Percentiles rank a stretch among this genome's conserved stretches.
phyloP scores from a whole-genome alignment of 2,797 vertebrate genomes.

The Micrastur ruficollis region DNA sequence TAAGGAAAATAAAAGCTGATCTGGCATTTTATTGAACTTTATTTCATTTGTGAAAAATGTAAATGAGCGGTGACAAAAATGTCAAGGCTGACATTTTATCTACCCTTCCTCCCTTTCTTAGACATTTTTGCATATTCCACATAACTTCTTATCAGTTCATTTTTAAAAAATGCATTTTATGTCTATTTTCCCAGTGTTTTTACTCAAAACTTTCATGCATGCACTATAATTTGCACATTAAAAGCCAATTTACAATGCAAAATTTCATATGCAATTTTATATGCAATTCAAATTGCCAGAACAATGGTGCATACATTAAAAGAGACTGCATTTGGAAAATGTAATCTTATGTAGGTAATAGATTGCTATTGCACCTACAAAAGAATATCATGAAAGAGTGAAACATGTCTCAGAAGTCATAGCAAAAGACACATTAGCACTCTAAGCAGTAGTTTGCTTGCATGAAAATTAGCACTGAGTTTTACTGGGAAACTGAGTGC shows the following conservation, averaged over 20 bases:
- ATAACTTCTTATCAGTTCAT: neutral
- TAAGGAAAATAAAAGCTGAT: neutral
- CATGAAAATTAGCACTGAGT: neutral
- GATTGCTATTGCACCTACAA: neutral
- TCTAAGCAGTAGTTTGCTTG: neutral
- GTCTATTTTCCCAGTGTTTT: neutral
- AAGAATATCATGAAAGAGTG: neutral
- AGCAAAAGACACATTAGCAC: neutral
- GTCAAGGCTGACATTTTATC: neutral
- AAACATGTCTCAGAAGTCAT: neutral
- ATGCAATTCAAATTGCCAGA: conserved; percentile 2
- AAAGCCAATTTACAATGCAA: conserved; percentile 40
- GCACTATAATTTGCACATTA: neutral
- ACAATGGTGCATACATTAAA: neutral
- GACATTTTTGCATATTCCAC: neutral
- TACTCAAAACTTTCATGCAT: neutral
- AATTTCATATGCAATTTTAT: neutral
- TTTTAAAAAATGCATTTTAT: neutral
- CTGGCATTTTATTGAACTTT: neutral
- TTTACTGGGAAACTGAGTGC: neutral
- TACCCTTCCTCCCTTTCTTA: neutral
- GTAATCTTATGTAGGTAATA: neutral
- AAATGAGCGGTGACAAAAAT: neutral
- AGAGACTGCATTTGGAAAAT: neutral
- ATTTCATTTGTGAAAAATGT: neutral